These are phyloP conservation scores for Melanotaenia pygmaea DNA, from an alignment of 2,797 vertebrate species.

Conservation along the genomic window DNA sequence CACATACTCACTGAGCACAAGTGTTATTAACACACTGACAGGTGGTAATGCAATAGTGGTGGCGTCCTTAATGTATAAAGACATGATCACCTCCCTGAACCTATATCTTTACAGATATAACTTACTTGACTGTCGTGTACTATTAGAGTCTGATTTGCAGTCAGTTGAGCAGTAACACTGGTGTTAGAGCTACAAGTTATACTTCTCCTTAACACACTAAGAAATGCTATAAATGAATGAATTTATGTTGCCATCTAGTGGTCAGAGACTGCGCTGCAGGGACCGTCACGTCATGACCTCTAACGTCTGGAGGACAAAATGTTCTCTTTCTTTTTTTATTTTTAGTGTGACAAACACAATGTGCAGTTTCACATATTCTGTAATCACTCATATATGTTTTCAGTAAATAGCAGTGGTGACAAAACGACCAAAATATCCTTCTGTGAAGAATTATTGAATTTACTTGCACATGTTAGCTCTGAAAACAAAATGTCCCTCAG, in stretches of 20 bases:
- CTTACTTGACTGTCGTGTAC: not conserved
- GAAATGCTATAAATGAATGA: not conserved
- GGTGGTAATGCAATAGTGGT: not conserved
- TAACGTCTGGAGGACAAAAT: not conserved
- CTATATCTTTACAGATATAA: not conserved
- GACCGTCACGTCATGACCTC: not conserved
- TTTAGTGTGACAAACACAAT: not conserved
- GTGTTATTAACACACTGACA: not conserved
- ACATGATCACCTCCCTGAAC: not conserved
- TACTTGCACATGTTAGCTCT: not conserved
- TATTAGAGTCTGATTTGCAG: not conserved
- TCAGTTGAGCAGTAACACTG: not conserved
- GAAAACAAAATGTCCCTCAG: not conserved
- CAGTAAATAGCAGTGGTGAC: not conserved
- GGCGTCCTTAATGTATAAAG: not conserved
- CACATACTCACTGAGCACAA: too few relatives aligned
- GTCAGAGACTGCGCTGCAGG: not conserved
- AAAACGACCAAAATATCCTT: not conserved
- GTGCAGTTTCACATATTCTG: not conserved
- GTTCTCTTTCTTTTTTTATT: not conserved
- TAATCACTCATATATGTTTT: not conserved
- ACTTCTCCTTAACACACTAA: not conserved
- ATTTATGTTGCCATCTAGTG: slow-evolving; percentile 34
- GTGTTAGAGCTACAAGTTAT: slow-evolving; percentile 4
- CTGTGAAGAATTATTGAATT: not conserved